These are phyloP conservation scores for Melangyna quadrimaculata DNA, from an alignment of 2,888 invertebrate genomes.

Conservation along the genomic window DNA sequence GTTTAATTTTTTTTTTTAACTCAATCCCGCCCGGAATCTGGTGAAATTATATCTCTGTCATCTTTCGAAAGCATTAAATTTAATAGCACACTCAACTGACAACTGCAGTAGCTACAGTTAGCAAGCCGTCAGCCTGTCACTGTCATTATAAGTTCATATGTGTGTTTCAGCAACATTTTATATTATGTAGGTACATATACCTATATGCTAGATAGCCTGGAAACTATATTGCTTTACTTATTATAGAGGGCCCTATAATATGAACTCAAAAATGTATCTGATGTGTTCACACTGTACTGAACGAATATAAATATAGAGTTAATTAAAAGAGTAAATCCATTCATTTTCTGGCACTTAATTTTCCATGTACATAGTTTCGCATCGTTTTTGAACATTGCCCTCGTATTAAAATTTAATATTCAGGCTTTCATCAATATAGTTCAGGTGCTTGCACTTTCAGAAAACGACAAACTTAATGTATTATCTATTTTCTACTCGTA, in stretches of 20 bases:
- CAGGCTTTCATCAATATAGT: background rate
- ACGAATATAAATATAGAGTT: conserved; percentile 32
- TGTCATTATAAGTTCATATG: background rate
- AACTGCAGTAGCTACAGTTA: conserved; percentile 53
- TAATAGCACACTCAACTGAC: conserved; percentile 62
- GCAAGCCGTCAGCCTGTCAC: conserved; percentile 36
- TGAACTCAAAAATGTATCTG: conserved; percentile 5
- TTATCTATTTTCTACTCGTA: no score
- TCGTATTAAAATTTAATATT: background rate
- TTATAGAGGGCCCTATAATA: no score
- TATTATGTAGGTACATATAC: background rate
- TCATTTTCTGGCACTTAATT: conserved; percentile 28
- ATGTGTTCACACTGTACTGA: background rate
- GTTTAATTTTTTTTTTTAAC: conserved; percentile 37
- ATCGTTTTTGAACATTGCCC: background rate
- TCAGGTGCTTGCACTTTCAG: no score
- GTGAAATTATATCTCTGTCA: conserved; percentile 29
- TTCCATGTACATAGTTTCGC: background rate
- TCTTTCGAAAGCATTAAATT: conserved; percentile 51
- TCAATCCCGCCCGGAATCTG: background rate
- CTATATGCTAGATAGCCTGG: background rate
- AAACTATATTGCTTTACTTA: background rate
- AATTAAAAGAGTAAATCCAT: conserved; percentile 61
- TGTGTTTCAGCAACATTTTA: background rate
- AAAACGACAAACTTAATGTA: no score